These are phyloP conservation scores for Harpagifer antarcticus DNA, from an alignment of 2,797 vertebrate genomes.

Conservation along the genomic window DNA sequence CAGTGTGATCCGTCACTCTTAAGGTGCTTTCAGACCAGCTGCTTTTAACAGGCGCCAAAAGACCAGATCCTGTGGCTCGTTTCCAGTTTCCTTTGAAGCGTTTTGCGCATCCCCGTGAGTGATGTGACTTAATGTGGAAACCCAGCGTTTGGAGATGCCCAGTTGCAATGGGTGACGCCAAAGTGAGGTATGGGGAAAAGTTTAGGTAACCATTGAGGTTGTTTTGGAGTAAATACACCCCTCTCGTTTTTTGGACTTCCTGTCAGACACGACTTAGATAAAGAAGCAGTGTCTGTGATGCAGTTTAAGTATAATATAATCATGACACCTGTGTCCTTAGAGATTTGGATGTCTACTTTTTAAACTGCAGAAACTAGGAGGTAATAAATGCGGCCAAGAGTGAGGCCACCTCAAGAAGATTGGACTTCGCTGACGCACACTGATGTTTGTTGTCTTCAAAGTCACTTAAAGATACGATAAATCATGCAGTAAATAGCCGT, in stretches of 20 bases:
- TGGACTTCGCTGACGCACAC: background rate
- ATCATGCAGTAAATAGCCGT: background rate
- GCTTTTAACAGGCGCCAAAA: constrained; percentile 56
- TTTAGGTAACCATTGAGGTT: background rate
- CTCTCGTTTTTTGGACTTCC: background rate
- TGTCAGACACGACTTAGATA: background rate
- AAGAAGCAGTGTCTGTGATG: background rate
- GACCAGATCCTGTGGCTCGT: constrained; percentile 54
- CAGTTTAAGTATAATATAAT: background rate
- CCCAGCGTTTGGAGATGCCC: constrained; percentile 10
- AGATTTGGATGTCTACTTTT: background rate
- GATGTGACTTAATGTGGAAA: constrained; percentile 47
- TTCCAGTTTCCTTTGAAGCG: constrained; percentile 52
- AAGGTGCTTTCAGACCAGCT: constrained; percentile 50
- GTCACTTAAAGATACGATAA: background rate
- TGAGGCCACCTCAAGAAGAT: constrained; percentile 5
- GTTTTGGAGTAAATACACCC: background rate
- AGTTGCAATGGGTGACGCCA: background rate
- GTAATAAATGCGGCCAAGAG: background rate
- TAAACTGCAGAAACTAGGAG: background rate
- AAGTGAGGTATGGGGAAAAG: background rate
- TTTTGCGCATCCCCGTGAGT: constrained; percentile 32
- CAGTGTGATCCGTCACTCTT: constrained; percentile 56
- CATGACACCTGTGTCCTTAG: background rate
- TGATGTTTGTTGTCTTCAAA: background rate